A percentile compares a stretch with the other conserved stretches of the same genome.
These are phyloP conservation scores for Thalassaphorura encarpata DNA, from an alignment of 1,140 invertebrate genomes.

Conservation along the genomic window DNA sequence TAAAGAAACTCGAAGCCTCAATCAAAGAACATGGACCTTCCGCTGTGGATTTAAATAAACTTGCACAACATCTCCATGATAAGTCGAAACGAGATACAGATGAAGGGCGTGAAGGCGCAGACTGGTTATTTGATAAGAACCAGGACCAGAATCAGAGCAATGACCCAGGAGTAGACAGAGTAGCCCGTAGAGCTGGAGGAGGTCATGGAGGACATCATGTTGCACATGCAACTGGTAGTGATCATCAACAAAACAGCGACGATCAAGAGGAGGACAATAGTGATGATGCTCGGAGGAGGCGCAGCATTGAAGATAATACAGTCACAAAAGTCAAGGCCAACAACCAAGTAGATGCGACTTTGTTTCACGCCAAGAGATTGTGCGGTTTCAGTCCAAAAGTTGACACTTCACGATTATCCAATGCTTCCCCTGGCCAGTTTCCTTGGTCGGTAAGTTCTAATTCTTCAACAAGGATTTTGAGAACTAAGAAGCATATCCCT, in stretches of 20 bases:
- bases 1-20: neutral
- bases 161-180: too few relatives aligned
- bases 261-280: too few relatives aligned
- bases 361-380: neutral
- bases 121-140: too few relatives aligned
- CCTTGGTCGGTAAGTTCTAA: conserved; percentile 8
- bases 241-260: too few relatives aligned
- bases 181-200: too few relatives aligned
- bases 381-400: conserved; percentile 12
- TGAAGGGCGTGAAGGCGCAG: neutral
- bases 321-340: neutral
- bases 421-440: conserved; percentile 14
- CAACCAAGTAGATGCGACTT: neutral
- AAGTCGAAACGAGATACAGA: neutral
- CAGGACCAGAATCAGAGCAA: too few relatives aligned
- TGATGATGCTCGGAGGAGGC: neutral
- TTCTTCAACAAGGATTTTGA: neutral
- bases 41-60: neutral
- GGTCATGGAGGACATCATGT: neutral
- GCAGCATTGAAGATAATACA: neutral
- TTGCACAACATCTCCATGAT: neutral
- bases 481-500: neutral
- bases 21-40: neutral
- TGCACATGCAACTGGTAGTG: neutral
- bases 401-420: neutral